Conservation (phyloP, 2,888 invertebrate genomes). For the Gymnocheta viridis region DNA sequence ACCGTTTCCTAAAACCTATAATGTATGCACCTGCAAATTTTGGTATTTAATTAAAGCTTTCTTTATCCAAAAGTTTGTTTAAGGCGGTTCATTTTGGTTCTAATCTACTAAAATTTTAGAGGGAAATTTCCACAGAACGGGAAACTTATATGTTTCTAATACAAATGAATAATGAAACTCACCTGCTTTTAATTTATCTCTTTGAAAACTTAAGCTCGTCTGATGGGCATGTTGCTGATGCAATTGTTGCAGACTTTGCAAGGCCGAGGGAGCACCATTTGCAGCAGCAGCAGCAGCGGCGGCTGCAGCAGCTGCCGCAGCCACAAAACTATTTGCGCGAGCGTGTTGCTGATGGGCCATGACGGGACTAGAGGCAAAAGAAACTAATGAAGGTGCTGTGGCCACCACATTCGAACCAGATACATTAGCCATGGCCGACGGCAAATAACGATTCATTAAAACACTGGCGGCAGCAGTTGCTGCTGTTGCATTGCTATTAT, state of each 20-base stretch:
- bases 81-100: too few species aligned
- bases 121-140: too few species aligned
- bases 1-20: too few species aligned
- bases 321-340: slow-evolving; percentile 75
- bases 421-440: slow-evolving; percentile 71
- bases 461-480: slow-evolving; percentile 70
- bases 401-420: slow-evolving; percentile 59
- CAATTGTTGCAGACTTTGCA: slow-evolving; percentile 81
- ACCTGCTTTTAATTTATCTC: slow-evolving; percentile 81
- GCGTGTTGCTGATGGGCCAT: slow-evolving; percentile 69
- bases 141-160: too few species aligned
- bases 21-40: too few species aligned
- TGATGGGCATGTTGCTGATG: slow-evolving; percentile 82
- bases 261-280: slow-evolving; percentile 77
- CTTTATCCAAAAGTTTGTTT: too few species aligned
- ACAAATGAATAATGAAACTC: slow-evolving; percentile 53
- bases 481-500: slow-evolving; percentile 75
- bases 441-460: slow-evolving; percentile 75
- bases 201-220: slow-evolving; percentile 77
- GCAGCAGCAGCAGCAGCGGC: slow-evolving; percentile 75
- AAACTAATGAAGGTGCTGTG: slow-evolving; percentile 64
- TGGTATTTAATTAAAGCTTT: too few species aligned
- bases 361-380: slow-evolving; percentile 65
- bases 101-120: too few species aligned
- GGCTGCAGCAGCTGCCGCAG: slow-evolving; percentile 75